Evolutionary conservation across 2,888 invertebrate genomes (phyloP), one percentile per base, ranked within the genome.

Genomic region (Drosophila sordidapex): DNA sequence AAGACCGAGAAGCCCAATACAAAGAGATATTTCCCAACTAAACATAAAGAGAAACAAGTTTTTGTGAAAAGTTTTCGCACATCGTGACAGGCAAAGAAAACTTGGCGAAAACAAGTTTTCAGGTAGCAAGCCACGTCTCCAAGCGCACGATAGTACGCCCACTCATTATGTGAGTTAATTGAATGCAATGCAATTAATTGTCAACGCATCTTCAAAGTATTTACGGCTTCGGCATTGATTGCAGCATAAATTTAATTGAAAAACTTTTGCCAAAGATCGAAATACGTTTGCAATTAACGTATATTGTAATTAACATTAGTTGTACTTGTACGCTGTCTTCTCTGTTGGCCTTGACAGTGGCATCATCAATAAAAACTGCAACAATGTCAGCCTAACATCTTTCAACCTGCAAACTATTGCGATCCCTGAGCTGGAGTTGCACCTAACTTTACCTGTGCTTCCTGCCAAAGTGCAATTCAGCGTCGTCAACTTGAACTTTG

Each of bases 401-500:
- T 8, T 43, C 52, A 58, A 49, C 57, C 54, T 52, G 59, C 51
- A 6, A 36, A 53, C 48, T 35, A 40, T 31, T 13, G 62, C 35
- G 18, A 36, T 15, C 61, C 35, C 33, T 6, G 25, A 35, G 48
- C 46, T 48, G 65, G 18, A 40, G 70, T 54, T 58, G n/a, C 73
- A 75, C 67, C 76, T 38, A 79, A 83, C 84, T 82, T 83, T 61
- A 51, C 56, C 76, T 52, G 53, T 53, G 57, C 62, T 77, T 74
- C 80, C 66, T 69, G 59, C 65, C 85, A 85, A 83, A 83, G 83
- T 83, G 83, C 83, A 85, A 79, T 83, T 85, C 83, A 78, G 79
- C 85, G 79, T 85, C 76, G 79, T 82, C 85, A 85, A 82, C 79
- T 83, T 85, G 83, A 83, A 83, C 85, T 84, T 83, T 81, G 78